Percentiles rank a stretch among this genome's conserved stretches.
phyloP scores from a whole-genome alignment of 2,797 vertebrate genomes.

The Allobates femoralis region DNA sequence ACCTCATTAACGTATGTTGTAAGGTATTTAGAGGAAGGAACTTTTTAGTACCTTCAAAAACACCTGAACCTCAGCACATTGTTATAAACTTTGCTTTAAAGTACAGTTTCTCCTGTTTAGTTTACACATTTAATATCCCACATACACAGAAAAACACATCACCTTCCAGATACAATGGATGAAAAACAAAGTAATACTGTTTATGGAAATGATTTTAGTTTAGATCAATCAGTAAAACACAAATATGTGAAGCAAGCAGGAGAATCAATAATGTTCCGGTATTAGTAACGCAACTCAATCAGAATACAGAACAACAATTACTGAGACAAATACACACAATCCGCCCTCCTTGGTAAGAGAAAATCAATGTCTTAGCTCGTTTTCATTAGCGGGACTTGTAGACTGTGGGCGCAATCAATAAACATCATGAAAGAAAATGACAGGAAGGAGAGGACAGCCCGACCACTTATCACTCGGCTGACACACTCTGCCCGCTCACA shows the following conservation, averaged over 20 bases:
- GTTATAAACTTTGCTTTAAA: neutral
- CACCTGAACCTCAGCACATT: conserved; percentile 11
- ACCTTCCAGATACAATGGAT: neutral
- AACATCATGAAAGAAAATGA: conserved; percentile 32
- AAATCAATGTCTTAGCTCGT: conserved; percentile 47
- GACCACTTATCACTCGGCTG: conserved; percentile 34
- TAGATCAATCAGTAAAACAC: conserved; percentile 25
- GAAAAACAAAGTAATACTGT: conserved; percentile 30
- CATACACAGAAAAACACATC: neutral
- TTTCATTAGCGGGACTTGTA: conserved; percentile 39
- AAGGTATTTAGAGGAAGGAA: neutral
- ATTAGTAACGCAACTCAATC: conserved; percentile 27
- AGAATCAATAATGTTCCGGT: conserved; percentile 71
- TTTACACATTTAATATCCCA: conserved; percentile 38
- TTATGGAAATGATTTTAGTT: conserved; percentile 23
- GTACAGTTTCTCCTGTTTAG: neutral
- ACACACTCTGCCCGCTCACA: conserved; percentile 5
- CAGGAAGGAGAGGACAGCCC: conserved; percentile 5
- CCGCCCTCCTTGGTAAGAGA: conserved; percentile 16
- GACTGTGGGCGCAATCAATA: conserved; percentile 41
- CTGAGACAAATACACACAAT: conserved; percentile 24
- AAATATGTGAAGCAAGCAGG: conserved; percentile 66
- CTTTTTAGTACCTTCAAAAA: neutral
- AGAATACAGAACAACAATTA: conserved; percentile 19
- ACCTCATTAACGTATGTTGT: neutral